Evolutionary conservation across 2,888 invertebrate genomes (phyloP), one percentile per base, ranked within the genome.

Genomic region (Tuberolachnus salignus): DNA sequence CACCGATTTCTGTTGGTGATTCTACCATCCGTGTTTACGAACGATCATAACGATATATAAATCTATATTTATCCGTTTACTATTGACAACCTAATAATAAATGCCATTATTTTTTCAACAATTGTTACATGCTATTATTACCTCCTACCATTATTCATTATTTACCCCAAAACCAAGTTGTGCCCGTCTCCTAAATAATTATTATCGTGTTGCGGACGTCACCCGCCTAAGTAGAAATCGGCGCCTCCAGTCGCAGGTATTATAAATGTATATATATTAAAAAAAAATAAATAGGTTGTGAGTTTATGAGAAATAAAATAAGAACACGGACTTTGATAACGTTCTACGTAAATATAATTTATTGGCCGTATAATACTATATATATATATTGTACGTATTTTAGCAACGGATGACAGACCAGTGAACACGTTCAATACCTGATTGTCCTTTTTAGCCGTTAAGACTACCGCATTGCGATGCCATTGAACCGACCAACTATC

Each of bases 381-480:
- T 6, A 34, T 34, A 21, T 55, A 42, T 3, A 19, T 13, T 23
- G 10, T 46, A 71, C 34, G 46, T 64, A 42, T 70, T 44, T 69
- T 44, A 55, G 26, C 8, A 49, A 61, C 19, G 10, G 19, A 72
- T 49, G 61, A 46, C 34, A 34, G 19, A 63, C 51, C 42, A 42
- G n/a, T 42, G 1, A 63, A 63, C 73, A 73, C 63, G 75, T 74
- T 55, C 64, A 66, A 34, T 75, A 66, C 66, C 19, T 4, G 66
- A 57, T 75, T 75, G 14, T 46, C 75, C 66, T 55, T 75, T 75
- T 75, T 66, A 21, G 75, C 14, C 26, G 21, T 57, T 46, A n/a
- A 49, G 55, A 57, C 21, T 44, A 55, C 55, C 26, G 14, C 19
- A 66, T 66, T 75, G n/a, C 11, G 19, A 66, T 75, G 55, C 75